phyloP scores from a whole-genome alignment of 1,140 invertebrate genomes.

The Saccostrea echinata region DNA sequence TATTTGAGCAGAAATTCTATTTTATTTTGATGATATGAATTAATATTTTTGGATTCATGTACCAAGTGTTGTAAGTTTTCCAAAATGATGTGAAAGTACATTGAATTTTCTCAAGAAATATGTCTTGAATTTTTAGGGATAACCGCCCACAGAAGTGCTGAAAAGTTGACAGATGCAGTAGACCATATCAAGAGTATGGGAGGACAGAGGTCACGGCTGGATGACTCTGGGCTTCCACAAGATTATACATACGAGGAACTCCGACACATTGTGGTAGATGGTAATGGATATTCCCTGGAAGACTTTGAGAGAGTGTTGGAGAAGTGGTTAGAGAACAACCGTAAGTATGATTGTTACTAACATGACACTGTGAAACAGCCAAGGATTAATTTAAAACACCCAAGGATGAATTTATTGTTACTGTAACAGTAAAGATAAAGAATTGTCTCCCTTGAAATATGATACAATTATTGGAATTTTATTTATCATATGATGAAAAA shows the following conservation, averaged over 20 bases:
- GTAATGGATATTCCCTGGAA: background rate
- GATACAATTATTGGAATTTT: no score
- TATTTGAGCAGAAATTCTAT: no score
- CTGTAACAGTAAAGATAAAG: no score
- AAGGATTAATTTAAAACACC: no score
- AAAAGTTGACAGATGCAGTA: background rate
- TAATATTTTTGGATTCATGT: no score
- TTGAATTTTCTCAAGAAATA: background rate
- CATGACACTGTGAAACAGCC: no score
- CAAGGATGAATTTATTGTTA: no score
- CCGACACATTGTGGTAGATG: background rate
- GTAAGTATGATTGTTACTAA: background rate
- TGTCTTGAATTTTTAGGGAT: background rate
- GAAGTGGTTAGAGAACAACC: background rate
- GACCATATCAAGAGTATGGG: background rate
- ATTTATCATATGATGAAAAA: no score
- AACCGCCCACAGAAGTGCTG: background rate
- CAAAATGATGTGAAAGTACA: no score
- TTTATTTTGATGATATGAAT: no score
- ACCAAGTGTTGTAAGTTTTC: no score
- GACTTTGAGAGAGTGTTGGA: slow-evolving; percentile 8
- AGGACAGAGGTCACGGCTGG: background rate
- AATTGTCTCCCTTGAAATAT: no score
- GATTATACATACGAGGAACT: slow-evolving; percentile 5
- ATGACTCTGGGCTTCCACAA: background rate